Evolutionary conservation across 2,113 vertebrate species (phyloP).

Genomic region (Chloropsis cyanopogon): DNA sequence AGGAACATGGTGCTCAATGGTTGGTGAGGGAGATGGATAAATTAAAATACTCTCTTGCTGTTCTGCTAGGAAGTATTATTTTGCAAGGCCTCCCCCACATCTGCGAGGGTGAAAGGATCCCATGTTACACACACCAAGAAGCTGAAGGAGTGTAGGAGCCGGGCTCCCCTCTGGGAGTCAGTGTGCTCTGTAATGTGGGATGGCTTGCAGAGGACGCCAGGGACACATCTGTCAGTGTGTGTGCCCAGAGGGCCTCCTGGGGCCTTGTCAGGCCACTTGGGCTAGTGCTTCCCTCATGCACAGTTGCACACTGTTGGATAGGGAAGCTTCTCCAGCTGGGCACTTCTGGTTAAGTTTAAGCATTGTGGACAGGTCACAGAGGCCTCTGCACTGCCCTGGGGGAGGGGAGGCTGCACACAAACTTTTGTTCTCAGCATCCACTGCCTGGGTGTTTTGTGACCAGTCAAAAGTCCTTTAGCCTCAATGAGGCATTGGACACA

Average conservation of each 20-base stretch:
- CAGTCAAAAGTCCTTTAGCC: background rate
- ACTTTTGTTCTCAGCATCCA: background rate
- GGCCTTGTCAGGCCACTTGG: background rate
- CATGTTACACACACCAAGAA: background rate
- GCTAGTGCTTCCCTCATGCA: background rate
- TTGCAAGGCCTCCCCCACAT: background rate
- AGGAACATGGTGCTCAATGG: accelerated
- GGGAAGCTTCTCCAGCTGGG: background rate
- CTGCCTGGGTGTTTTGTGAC: background rate
- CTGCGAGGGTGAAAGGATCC: background rate
- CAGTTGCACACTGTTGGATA: background rate
- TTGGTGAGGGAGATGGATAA: background rate
- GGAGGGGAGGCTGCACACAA: background rate
- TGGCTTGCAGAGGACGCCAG: background rate
- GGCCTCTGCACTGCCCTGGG: background rate
- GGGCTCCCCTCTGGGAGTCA: background rate
- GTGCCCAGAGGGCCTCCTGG: background rate
- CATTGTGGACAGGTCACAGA: background rate
- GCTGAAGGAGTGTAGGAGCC: background rate
- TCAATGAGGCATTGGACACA: background rate
- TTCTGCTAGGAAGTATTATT: background rate
- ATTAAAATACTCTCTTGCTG: background rate
- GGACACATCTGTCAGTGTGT: background rate
- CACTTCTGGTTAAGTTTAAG: background rate
- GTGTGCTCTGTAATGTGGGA: background rate